Evolutionary conservation across 1,140 invertebrate species (phyloP).

Genomic region (Trichogramma pretiosum): DNA sequence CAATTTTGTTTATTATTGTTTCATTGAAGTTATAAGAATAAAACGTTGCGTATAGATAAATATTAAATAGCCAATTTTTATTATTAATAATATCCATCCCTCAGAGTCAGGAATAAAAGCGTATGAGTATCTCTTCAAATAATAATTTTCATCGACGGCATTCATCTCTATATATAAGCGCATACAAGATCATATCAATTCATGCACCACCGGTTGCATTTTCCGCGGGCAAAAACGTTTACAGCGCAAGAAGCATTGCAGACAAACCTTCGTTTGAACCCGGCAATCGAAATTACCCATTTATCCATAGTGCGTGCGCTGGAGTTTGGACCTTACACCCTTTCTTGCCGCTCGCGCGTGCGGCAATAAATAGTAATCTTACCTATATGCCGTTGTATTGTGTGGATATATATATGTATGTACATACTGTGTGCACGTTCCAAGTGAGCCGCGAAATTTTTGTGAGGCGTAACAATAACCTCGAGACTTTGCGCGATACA

Average conservation of each 20-base stretch:
- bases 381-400: background rate
- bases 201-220: too few species aligned
- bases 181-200: too few species aligned
- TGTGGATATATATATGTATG: background rate
- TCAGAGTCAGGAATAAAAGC: background rate
- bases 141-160: background rate
- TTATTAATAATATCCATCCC: background rate
- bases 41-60: background rate
- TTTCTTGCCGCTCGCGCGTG: too few species aligned
- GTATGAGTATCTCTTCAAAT: background rate
- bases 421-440: background rate
- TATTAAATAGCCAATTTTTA: background rate
- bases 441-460: too few species aligned
- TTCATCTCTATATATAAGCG: background rate
- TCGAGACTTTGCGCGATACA: background rate
- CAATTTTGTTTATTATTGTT: background rate
- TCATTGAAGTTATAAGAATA: background rate
- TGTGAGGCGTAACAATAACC: background rate
- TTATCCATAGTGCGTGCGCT: too few species aligned
- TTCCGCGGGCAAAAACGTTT: too few species aligned
- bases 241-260: too few species aligned
- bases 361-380: too few species aligned
- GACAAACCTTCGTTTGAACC: too few species aligned
- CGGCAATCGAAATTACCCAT: too few species aligned
- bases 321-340: too few species aligned